A percentile compares a stretch with the other conserved stretches of the same genome.
phyloP scores from a whole-genome alignment of 1,140 invertebrate genomes.

The Bombus difficillimus region DNA sequence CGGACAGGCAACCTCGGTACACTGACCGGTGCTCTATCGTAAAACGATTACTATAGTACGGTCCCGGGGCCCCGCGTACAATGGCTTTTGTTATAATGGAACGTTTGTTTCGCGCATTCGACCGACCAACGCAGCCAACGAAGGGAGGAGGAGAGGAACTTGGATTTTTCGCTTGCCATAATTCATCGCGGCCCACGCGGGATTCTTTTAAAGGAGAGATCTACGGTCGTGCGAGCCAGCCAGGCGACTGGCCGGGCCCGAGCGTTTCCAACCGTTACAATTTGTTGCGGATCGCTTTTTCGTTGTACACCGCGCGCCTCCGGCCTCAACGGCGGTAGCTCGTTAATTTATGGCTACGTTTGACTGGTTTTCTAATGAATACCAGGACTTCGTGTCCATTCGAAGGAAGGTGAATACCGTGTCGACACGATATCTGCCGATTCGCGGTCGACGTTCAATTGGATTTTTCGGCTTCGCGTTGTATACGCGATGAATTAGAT shows the following conservation, averaged over 20 bases:
- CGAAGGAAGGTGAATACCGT: not conserved
- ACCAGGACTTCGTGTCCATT: not conserved
- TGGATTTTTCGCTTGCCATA: conserved; percentile 54
- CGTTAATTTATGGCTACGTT: conserved; percentile 36
- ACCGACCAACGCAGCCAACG: conserved; percentile 1
- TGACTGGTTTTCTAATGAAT: conserved; percentile 42
- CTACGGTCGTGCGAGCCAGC: conserved; percentile 17
- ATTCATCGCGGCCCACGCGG: conserved; percentile 52
- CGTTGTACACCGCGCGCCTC: not conserved
- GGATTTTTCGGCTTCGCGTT: no score
- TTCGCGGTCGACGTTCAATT: not conserved
- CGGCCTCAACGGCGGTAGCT: not conserved
- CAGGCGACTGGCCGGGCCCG: no score
- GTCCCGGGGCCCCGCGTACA: conserved; percentile 32
- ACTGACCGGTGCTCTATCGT: conserved; percentile 43
- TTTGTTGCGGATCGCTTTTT: conserved; percentile 51
- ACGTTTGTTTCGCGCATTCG: conserved; percentile 56
- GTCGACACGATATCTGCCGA: not conserved
- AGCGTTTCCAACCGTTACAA: conserved; percentile 28
- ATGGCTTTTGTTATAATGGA: conserved; percentile 59
- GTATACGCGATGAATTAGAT: not conserved
- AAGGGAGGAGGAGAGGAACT: not conserved
- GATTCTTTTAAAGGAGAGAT: conserved; percentile 52
- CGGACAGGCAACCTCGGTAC: conserved; percentile 13
- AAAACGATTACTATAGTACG: conserved; percentile 52